A percentile compares a stretch with the other conserved stretches of the same genome.
phyloP scores from a whole-genome alignment of 2,113 vertebrate species.

The Spheniscus mendiculus region DNA sequence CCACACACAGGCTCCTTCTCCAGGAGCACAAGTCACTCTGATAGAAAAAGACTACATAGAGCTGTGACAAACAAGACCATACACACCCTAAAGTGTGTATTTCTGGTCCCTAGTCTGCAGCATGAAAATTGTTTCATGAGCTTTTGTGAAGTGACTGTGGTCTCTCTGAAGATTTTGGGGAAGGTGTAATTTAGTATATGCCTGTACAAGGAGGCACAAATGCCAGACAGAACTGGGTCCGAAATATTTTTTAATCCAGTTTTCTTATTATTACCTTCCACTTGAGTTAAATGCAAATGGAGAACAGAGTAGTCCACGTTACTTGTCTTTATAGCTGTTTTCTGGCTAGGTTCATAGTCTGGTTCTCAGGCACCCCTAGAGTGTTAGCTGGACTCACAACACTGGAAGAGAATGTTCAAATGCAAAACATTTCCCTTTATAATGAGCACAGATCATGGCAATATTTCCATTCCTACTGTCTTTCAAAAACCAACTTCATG shows the following conservation, averaged over 20 bases:
- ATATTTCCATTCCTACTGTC: background rate
- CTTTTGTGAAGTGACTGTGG: background rate
- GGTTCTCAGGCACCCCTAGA: background rate
- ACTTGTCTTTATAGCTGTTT: background rate
- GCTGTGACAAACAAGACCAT: background rate
- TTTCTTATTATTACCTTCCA: conserved; percentile 7
- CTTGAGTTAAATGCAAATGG: background rate
- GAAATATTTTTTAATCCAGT: background rate
- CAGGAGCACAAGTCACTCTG: background rate
- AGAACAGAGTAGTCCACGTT: background rate
- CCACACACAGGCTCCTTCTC: background rate
- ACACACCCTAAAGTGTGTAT: rapidly evolving
- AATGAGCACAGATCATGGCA: background rate
- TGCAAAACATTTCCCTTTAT: conserved; percentile 10
- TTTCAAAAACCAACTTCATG: background rate
- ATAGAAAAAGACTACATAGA: background rate
- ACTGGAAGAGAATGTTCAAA: background rate
- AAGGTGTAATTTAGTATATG: background rate
- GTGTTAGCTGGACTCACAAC: background rate
- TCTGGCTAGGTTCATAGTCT: background rate
- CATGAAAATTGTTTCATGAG: background rate
- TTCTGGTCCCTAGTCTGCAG: background rate
- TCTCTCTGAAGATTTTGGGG: background rate
- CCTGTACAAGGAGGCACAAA: background rate
- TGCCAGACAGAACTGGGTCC: background rate